Base-by-base conservation (phyloP, 1,140 invertebrate species). In the Daktulosphaira vitifoliae region DNA sequence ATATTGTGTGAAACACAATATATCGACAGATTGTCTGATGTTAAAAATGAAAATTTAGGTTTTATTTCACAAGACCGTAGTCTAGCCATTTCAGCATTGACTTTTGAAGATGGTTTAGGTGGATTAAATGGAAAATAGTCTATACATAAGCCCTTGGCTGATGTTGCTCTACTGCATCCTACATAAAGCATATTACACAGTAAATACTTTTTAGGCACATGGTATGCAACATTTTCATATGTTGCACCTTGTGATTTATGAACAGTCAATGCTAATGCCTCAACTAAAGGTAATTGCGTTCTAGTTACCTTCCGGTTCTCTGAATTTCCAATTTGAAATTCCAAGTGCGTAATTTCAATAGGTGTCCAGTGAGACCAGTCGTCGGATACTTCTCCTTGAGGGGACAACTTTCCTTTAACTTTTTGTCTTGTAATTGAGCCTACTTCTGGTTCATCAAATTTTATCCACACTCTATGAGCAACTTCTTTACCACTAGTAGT, bases 231-330 rank as follows among this genome's bases (percentile, higher is more conserved):
- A n/a, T n/a, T n/a, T n/a, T n/a, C n/a, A n/a, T n/a, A n/a, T n/a
- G n/a, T n/a, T n/a, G n/a, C n/a, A n/a, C n/a, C n/a, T 29, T 51
- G 49, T n/a, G 13, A 25, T 51, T 51, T 51, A n/a, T 51, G 49
- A 8, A 51, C 49, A 9, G 25, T 51, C n/a, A 51, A 29, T 26
- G 49, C 49, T 15, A 51, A 29, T 7, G 49, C 49, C 26, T 51
- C 49, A 4, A 51, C 49, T 15, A 51, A 29, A 9, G 49, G 49
- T 26, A 51, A 51, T 29, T 51, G 25, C 25, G 26, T 51, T 51
- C 49, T 26, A 0, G 49, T 51, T 51, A 51, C 49, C 26, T 9
- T 51, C 16, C 25, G 23, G 2, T 20, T 23, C 26, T 16, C 25
- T 11, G 50, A 16, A 51, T 51, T 51, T 3, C 50, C 26, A 0